Conservation (phyloP, 1,140 invertebrate genomes). For the Globodera ellingtonae region DNA sequence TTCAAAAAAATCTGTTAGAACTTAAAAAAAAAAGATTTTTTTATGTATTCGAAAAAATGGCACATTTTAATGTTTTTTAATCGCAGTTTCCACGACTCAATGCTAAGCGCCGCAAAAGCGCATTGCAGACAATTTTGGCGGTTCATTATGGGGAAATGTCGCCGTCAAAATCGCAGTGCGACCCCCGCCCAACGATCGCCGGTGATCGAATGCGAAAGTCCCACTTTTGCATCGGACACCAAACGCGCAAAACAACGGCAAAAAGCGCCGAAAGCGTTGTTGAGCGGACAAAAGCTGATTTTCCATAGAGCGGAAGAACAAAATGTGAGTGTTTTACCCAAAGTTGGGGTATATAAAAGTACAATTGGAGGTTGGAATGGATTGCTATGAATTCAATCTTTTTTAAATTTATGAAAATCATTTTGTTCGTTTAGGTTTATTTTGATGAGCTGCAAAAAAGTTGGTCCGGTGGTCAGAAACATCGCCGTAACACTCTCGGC, state of each 20-base stretch:
- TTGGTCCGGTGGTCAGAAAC: conserved; percentile 10
- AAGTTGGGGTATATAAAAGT: neutral
- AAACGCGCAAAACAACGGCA: conserved; percentile 6
- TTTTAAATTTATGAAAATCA: no score
- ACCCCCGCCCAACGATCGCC: neutral
- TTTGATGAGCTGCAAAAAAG: conserved; percentile 26
- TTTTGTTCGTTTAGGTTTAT: conserved; percentile 4
- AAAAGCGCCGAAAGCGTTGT: conserved; percentile 18
- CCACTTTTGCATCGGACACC: neutral
- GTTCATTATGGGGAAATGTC: neutral
- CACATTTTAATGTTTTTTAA: neutral
- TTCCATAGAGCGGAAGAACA: conserved; percentile 15
- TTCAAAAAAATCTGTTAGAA: neutral
- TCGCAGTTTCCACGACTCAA: conserved; percentile 16
- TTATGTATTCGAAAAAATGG: neutral
- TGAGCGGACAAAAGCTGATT: conserved; percentile 27
- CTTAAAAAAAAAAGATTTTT: neutral
- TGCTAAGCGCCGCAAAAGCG: neutral
- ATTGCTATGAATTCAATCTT: no score
- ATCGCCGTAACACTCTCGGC: neutral
- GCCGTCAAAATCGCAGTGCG: neutral
- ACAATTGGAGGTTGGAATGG: neutral
- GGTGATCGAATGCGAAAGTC: neutral
- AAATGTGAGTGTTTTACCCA: neutral
- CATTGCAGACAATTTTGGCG: neutral